These are phyloP conservation scores for Gymnogyps californianus DNA, from an alignment of 2,113 vertebrate genomes.

Conservation along the genomic window DNA sequence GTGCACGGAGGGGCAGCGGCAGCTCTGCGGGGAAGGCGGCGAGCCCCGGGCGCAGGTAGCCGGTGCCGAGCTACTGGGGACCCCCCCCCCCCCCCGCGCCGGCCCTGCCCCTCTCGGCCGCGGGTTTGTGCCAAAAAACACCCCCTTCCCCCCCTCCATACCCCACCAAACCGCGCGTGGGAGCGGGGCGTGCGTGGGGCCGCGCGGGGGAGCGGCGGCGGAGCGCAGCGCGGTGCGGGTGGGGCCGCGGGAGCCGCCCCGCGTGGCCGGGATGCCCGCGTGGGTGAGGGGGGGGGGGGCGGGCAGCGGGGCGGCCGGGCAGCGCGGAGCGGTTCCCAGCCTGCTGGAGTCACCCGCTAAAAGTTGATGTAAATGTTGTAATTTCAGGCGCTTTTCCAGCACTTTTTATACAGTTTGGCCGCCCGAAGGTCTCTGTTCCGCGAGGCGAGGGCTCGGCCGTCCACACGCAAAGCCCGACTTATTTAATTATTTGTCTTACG, in stretches of 20 bases:
- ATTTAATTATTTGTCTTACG: constrained; percentile 2
- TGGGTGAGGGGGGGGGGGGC: background rate
- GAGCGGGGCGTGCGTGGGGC: background rate
- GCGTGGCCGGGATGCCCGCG: background rate
- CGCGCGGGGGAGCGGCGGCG: no score
- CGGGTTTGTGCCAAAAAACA: background rate
- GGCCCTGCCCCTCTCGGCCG: no score
- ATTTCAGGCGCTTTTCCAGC: constrained; percentile 36
- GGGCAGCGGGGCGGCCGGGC: background rate
- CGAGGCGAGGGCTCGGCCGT: constrained; percentile 17
- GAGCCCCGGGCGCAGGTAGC: background rate
- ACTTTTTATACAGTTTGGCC: constrained; percentile 36
- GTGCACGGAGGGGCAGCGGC: background rate
- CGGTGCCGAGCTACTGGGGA: background rate
- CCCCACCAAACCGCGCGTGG: background rate
- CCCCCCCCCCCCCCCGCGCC: no score
- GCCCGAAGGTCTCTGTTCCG: constrained; percentile 43
- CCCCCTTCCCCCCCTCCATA: no score
- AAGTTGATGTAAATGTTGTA: constrained; percentile 26
- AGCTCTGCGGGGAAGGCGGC: background rate
- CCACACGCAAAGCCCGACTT: constrained; percentile 23
- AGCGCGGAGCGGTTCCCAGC: background rate
- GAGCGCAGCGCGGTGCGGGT: background rate
- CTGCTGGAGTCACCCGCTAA: background rate
- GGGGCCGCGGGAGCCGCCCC: background rate